Evolutionary conservation across 35 echinoderm and acorn worm species (phyloP).

Genomic region (Heliocidaris tuberculata): DNA sequence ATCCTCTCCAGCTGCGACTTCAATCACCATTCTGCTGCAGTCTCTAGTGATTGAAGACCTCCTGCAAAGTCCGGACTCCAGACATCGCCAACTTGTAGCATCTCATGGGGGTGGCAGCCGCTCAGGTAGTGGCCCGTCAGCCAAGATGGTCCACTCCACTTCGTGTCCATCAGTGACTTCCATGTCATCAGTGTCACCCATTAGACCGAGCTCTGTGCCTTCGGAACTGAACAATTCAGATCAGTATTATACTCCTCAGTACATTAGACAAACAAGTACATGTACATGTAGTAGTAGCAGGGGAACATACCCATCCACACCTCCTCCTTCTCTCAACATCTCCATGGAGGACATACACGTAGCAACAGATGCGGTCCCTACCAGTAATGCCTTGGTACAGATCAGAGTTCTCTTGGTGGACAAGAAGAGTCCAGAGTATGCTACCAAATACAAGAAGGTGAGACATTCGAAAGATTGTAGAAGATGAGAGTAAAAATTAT

Average conservation of each 20-base stretch:
- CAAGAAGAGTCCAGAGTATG: slow-evolving; percentile 74
- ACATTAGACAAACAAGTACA: not conserved
- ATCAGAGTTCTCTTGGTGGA: slow-evolving; percentile 85
- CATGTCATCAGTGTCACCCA: slow-evolving; percentile 58
- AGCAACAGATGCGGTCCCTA: not conserved
- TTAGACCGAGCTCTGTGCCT: slow-evolving; percentile 71
- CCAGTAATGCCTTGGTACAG: slow-evolving; percentile 74
- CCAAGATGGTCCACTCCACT: slow-evolving; percentile 86
- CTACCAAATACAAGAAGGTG: slow-evolving; percentile 84
- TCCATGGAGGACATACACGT: slow-evolving; percentile 76
- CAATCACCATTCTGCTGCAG: slow-evolving; percentile 72
- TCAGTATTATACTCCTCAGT: slow-evolving; percentile 52
- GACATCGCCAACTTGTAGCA: slow-evolving; percentile 81
- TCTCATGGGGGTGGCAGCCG: slow-evolving; percentile 51
- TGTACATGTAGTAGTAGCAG: slow-evolving; percentile 33
- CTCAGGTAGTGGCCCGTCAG: not conserved
- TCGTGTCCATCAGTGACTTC: slow-evolving; percentile 80
- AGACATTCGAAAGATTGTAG: not conserved
- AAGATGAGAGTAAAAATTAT: not conserved
- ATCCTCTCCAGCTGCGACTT: slow-evolving; percentile 57
- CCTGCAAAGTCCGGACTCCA: slow-evolving; percentile 58
- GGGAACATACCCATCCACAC: slow-evolving; percentile 70
- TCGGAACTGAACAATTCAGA: slow-evolving; percentile 61
- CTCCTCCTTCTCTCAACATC: slow-evolving; percentile 77
- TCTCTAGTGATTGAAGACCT: slow-evolving; percentile 88